phyloP scores from a whole-genome alignment of 2,888 invertebrate species.

The Ormyrus thymus region DNA sequence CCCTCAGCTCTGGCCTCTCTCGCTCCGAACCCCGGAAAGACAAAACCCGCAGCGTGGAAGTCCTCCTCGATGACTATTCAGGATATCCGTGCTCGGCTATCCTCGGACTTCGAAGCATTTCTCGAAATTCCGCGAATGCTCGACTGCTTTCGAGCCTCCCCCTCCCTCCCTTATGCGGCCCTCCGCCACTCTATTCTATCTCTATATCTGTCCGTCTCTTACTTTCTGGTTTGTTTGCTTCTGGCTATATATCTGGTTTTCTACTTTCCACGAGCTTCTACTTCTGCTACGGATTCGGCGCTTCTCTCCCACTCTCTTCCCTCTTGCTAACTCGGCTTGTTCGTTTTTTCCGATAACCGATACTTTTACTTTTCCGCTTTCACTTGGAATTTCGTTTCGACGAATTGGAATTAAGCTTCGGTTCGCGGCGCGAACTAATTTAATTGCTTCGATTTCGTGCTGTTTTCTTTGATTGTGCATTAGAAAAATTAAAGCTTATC shows the following conservation, averaged over 20 bases:
- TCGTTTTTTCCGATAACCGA: slow-evolving; percentile 22
- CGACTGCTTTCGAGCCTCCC: background rate
- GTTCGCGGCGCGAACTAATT: slow-evolving; percentile 26
- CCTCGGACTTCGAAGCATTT: slow-evolving; percentile 5
- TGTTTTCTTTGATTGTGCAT: too few relatives aligned
- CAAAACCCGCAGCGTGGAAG: slow-evolving; percentile 52
- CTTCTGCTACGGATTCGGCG: too few relatives aligned
- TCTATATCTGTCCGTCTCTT: background rate
- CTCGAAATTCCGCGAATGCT: slow-evolving; percentile 3
- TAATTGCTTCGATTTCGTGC: slow-evolving; percentile 5
- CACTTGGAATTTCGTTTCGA: slow-evolving; percentile 38
- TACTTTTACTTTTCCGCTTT: slow-evolving; percentile 46
- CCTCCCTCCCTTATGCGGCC: background rate
- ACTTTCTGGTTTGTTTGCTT: background rate
- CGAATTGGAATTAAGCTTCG: slow-evolving; percentile 28
- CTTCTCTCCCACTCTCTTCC: background rate
- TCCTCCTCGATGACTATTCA: slow-evolving; percentile 35
- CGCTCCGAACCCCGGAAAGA: slow-evolving; percentile 36
- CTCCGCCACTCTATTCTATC: background rate
- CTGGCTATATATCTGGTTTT: slow-evolving; percentile 9
- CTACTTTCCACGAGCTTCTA: background rate
- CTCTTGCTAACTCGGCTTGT: too few relatives aligned
- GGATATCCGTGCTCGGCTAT: slow-evolving; percentile 30
- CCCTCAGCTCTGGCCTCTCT: background rate
- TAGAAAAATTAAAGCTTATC: too few relatives aligned